phyloP scores from a whole-genome alignment of 1,140 invertebrate species.

The Heliconius melpomene region DNA sequence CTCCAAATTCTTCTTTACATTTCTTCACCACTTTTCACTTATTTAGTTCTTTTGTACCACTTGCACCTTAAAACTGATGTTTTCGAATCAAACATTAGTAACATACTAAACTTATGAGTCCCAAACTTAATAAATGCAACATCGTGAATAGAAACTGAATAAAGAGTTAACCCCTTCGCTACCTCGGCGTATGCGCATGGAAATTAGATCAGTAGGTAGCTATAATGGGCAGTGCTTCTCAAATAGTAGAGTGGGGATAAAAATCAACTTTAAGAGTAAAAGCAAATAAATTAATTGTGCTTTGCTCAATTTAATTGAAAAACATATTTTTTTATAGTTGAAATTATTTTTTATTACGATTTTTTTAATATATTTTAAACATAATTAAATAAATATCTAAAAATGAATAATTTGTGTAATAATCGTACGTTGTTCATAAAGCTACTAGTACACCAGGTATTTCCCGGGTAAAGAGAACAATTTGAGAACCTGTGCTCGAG shows the following conservation, averaged over 20 bases:
- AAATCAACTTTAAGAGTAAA: not conserved
- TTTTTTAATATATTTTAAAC: no score
- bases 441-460: not conserved
- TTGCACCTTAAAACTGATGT: conserved; percentile 37
- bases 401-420: no score
- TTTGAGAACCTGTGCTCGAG: conserved; percentile 59
- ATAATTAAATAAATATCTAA: no score
- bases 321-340: no score
- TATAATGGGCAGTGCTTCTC: conserved; percentile 46
- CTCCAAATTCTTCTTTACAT: not conserved
- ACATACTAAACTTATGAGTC: conserved; percentile 63
- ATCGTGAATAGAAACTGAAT: conserved; percentile 66
- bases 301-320: no score
- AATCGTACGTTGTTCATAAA: not conserved
- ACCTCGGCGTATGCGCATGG: conserved; percentile 72
- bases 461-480: not conserved
- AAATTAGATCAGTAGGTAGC: conserved; percentile 80
- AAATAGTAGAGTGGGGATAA: conserved; percentile 44
- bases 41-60: conserved; percentile 12
- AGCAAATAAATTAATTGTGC: no score
- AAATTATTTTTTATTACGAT: no score
- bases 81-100: conserved; percentile 65
- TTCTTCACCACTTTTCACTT: not conserved
- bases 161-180: conserved; percentile 75
- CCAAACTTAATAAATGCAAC: conserved; percentile 74